These are phyloP conservation scores for Sparus aurata DNA, from an alignment of 2,797 vertebrate genomes.

Conservation along the genomic window DNA sequence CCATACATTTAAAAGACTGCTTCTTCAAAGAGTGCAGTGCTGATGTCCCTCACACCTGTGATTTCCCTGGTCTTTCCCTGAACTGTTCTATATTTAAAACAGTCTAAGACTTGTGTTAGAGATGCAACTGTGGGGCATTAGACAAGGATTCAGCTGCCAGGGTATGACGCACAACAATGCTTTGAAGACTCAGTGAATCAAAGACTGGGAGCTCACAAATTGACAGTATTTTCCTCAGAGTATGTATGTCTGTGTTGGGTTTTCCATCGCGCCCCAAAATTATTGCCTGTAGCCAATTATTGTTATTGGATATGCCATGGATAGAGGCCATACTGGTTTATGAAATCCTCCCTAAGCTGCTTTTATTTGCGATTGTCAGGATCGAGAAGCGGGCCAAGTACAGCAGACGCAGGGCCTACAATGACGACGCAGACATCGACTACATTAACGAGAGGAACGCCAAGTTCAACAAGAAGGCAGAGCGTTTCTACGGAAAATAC, in stretches of 20 bases:
- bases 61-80: constrained; percentile 33
- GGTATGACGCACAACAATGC: constrained; percentile 78
- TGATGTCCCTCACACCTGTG: constrained; percentile 38
- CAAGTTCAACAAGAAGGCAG: constrained; percentile 99
- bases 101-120: constrained; percentile 61
- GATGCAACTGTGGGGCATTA: constrained; percentile 81
- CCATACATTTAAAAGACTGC: neutral
- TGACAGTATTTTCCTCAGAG: constrained; percentile 66
- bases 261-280: constrained; percentile 65
- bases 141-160: constrained; percentile 76
- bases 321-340: constrained; percentile 31
- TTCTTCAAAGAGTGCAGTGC: constrained; percentile 11
- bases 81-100: constrained; percentile 61
- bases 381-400: constrained; percentile 96
- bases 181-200: constrained; percentile 76
- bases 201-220: constrained; percentile 60
- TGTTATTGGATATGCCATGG: constrained; percentile 61
- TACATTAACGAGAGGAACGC: constrained; percentile 99
- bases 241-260: constrained; percentile 31
- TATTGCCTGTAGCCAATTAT: constrained; percentile 63
- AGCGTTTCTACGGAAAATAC: constrained; percentile 98
- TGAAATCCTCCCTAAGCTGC: constrained; percentile 46
- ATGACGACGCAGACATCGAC: constrained; percentile 96
- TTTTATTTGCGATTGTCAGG: constrained; percentile 80
- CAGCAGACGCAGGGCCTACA: constrained; percentile 94